Conservation (phyloP, 2,113 vertebrate species). For the Limnothrissa miodon region DNA sequence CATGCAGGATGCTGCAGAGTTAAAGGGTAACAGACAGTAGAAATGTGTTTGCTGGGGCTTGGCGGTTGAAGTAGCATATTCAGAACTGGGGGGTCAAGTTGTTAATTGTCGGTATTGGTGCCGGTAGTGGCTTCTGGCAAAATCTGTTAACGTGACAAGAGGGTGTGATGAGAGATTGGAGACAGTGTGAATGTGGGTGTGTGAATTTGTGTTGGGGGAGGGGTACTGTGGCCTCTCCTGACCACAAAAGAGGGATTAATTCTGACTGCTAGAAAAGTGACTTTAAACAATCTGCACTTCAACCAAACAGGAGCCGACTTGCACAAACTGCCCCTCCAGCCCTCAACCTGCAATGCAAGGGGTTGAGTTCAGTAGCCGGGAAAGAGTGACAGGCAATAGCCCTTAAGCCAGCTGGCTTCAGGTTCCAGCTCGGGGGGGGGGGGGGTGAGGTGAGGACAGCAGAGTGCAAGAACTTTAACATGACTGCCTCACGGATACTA, state of each 20-base stretch:
- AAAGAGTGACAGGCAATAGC: not conserved
- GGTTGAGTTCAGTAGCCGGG: not conserved
- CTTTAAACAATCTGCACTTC: not conserved
- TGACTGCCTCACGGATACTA: not conserved
- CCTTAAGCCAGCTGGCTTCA: not conserved
- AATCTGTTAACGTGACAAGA: conserved; percentile 35
- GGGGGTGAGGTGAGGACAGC: not conserved
- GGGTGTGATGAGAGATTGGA: conserved; percentile 34
- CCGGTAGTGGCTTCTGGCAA: not conserved
- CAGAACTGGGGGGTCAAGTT: conserved; percentile 36
- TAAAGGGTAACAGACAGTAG: not conserved
- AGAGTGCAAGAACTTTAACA: not conserved
- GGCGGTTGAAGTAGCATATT: conserved; percentile 52
- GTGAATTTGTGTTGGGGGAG: conserved; percentile 12
- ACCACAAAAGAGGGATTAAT: conserved; percentile 2
- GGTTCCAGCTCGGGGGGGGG: not conserved
- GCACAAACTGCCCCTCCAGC: not conserved
- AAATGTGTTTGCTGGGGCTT: not conserved
- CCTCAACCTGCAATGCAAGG: not conserved
- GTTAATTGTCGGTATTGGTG: not conserved
- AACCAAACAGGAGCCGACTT: not conserved
- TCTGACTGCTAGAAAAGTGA: conserved; percentile 21
- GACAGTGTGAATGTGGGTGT: not conserved
- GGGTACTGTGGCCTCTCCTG: not conserved
- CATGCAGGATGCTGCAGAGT: too few species aligned